phyloP scores from a whole-genome alignment of 2,888 invertebrate species.

The Pegoplata infirma region DNA sequence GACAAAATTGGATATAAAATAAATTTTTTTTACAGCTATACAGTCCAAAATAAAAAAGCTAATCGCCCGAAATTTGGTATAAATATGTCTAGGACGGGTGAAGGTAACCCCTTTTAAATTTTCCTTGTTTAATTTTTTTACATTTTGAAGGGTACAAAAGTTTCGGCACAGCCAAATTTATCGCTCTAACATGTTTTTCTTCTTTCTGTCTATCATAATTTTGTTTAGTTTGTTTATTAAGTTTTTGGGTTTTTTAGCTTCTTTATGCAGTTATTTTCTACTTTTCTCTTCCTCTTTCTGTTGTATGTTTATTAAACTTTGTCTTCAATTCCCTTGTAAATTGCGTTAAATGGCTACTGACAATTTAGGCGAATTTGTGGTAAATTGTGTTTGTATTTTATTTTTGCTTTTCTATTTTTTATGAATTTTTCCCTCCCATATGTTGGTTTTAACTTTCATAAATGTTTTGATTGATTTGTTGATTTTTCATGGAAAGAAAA shows the following conservation, averaged over 20 bases:
- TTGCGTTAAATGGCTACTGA: background rate
- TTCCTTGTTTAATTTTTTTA: too few species aligned
- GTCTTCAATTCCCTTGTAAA: background rate
- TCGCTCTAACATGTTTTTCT: conserved; percentile 5
- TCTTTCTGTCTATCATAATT: conserved; percentile 18
- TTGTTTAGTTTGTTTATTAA: conserved; percentile 6
- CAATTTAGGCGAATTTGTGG: conserved; percentile 27
- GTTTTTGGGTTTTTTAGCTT: background rate
- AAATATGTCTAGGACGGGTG: too few species aligned
- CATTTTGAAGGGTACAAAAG: too few species aligned
- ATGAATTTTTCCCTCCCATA: background rate
- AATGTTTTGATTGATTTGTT: conserved; percentile 1
- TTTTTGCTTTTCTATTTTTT: background rate
- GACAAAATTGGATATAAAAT: too few species aligned
- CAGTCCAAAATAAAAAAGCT: too few species aligned
- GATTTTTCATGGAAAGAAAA: background rate
- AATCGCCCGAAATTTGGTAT: too few species aligned
- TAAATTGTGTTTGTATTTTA: background rate
- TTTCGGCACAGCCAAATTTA: too few species aligned
- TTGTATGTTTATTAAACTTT: background rate
- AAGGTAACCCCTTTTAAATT: too few species aligned
- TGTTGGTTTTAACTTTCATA: background rate
- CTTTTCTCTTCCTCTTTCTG: background rate
- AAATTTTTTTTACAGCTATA: too few species aligned
- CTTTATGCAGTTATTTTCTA: background rate